Evolutionary conservation across 1,140 invertebrate genomes (phyloP).

Genomic region (Megalonaias nervosa): DNA sequence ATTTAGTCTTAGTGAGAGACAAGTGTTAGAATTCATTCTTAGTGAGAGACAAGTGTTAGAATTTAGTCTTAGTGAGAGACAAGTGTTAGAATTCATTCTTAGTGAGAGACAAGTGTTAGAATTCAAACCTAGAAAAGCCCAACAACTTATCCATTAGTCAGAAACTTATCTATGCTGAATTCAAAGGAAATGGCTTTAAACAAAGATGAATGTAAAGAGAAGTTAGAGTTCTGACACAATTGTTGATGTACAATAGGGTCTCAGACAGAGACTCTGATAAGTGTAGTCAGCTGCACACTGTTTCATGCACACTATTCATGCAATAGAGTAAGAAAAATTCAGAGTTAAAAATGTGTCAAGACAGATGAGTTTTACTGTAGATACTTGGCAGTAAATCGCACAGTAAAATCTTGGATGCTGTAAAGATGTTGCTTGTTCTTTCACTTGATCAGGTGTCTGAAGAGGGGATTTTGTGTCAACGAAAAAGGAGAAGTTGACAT

Average conservation of each 20-base stretch:
- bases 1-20: no score
- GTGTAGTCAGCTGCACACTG: background rate
- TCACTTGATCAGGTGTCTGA: no score
- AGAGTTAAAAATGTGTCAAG: background rate
- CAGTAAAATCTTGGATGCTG: background rate
- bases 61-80: no score
- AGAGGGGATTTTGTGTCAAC: no score
- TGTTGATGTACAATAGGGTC: background rate
- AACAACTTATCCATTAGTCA: no score
- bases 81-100: background rate
- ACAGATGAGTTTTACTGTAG: background rate
- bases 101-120: background rate
- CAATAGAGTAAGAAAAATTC: background rate
- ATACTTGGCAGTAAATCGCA: background rate
- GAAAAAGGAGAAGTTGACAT: background rate
- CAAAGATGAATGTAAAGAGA: no score
- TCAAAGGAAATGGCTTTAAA: no score
- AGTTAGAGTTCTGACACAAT: background rate
- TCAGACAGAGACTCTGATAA: background rate
- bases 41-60: no score
- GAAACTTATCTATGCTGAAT: no score
- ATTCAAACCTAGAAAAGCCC: no score
- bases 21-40: no score
- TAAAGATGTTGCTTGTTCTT: no score
- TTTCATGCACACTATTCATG: background rate